Base-by-base conservation (phyloP, 1,140 invertebrate species). In the Leptinotarsa defecta region DNA sequence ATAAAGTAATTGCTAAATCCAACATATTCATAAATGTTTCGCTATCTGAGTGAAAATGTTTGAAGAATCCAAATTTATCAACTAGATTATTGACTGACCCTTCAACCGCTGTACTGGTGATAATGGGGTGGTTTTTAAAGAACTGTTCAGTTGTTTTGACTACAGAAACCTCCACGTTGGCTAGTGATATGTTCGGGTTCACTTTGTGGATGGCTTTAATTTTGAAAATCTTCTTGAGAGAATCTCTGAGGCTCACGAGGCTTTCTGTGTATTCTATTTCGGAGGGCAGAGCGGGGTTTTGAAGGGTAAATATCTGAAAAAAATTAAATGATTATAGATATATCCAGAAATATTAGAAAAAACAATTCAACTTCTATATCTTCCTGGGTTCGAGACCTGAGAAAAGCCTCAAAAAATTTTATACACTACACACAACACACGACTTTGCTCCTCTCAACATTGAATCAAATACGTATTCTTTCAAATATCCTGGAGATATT, bases 301-400 rank as follows among this genome's bases (percentile, higher is more conserved):
- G 76, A 61, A 88, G 74, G 68, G 86, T 82, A 73, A 87, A 88
- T 20, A 87, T 87, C 88, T 88, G 78, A 34, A 84, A 84, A 72
- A 77, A 67, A 78, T 8, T 11, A 8, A 43, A 43, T 11, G 34
- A 43, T 11, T 43, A 43, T 43, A 5, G 34, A 43, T 43, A 43
- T 43, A 43, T 2, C 8, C 34, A 43, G 34, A 43, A 43, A 11
- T 11, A 43, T 8, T 11, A 43, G 8, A 43, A 43, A 43, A 71
- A 64, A 67, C 24, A 43, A 43, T 43, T 34, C 34, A 34, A 8
- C 8, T 34, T 34, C 34, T 5, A 34, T 34, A 34, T 34, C 34
- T 34, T 11, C 8, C 8, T 11, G 8, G 11, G 34, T 34, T 27
- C 27, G 27, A 27, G 27, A 27, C 27, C 27, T 27, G 27, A 6